phyloP scores from a whole-genome alignment of 2,113 vertebrate species.

The Petaurus breviceps region DNA sequence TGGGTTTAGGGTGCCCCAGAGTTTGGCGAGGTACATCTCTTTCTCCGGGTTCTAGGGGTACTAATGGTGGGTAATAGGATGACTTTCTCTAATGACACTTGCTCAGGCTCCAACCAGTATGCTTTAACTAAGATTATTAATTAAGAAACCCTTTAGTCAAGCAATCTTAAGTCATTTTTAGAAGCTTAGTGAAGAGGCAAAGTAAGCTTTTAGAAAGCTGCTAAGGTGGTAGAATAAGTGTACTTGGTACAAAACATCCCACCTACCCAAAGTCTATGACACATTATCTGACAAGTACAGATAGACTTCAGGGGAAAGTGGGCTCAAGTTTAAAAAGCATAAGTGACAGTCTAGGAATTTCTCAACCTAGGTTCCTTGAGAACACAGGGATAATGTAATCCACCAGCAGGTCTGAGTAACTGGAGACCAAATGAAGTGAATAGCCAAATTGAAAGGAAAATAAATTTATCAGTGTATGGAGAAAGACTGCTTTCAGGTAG shows the following conservation, averaged over 20 bases:
- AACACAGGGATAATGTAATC: not conserved
- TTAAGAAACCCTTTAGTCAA: not conserved
- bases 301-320: not conserved
- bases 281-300: not conserved
- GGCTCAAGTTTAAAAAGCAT: not conserved
- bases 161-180: not conserved
- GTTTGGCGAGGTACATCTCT: not conserved
- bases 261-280: not conserved
- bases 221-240: not conserved
- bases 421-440: not conserved
- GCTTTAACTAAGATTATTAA: not conserved
- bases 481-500: not conserved
- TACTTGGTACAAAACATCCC: not conserved
- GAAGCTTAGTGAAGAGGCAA: not conserved
- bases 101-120: not conserved
- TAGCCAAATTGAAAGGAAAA: not conserved
- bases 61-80: not conserved
- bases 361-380: not conserved
- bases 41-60: not conserved
- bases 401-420: no score
- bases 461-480: not conserved
- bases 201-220: not conserved
- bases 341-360: not conserved
- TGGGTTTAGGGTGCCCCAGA: not conserved
- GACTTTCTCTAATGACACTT: not conserved